Conservation (phyloP, 2,113 vertebrate genomes). For the Lucifuga dentata region DNA sequence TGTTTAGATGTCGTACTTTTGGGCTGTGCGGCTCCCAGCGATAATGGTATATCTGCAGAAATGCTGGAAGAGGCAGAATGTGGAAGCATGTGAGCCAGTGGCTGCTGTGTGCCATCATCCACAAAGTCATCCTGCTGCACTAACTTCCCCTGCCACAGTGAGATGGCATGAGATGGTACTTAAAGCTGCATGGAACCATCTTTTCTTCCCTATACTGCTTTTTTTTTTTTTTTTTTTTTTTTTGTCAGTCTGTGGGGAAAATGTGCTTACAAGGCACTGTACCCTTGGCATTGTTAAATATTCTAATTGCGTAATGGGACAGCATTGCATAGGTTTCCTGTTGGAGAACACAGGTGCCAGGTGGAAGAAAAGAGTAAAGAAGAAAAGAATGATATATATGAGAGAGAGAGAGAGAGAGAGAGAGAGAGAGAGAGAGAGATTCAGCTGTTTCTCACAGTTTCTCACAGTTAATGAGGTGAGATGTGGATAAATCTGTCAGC, state of each 20-base stretch:
- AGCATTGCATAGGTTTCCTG: constrained; percentile 14
- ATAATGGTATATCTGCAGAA: not conserved
- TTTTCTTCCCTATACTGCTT: not conserved
- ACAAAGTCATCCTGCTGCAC: constrained; percentile 31
- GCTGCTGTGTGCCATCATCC: constrained; percentile 43
- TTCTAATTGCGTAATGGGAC: constrained; percentile 22
- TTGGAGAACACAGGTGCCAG: constrained; percentile 17
- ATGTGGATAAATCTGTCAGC: constrained; percentile 28
- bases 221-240: constrained; percentile 21
- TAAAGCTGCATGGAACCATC: constrained; percentile 33
- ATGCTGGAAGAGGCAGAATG: too few relatives aligned
- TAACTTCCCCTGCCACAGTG: not conserved
- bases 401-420: constrained; percentile 21
- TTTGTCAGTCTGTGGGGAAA: constrained; percentile 39
- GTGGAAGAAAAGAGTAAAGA: constrained; percentile 2
- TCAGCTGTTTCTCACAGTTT: constrained; percentile 16
- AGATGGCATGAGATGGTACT: constrained; percentile 11
- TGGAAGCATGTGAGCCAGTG: constrained; percentile 20
- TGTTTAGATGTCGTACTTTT: too few relatives aligned
- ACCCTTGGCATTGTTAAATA: constrained; percentile 46
- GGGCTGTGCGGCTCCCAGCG: too few relatives aligned
- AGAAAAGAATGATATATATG: constrained; percentile 12
- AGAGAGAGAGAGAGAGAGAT: constrained; percentile 5
- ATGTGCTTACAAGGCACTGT: constrained; percentile 15
- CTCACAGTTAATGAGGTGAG: constrained; percentile 43